Conservation (phyloP, 2,113 vertebrate genomes). For the Agapornis roseicollis region DNA sequence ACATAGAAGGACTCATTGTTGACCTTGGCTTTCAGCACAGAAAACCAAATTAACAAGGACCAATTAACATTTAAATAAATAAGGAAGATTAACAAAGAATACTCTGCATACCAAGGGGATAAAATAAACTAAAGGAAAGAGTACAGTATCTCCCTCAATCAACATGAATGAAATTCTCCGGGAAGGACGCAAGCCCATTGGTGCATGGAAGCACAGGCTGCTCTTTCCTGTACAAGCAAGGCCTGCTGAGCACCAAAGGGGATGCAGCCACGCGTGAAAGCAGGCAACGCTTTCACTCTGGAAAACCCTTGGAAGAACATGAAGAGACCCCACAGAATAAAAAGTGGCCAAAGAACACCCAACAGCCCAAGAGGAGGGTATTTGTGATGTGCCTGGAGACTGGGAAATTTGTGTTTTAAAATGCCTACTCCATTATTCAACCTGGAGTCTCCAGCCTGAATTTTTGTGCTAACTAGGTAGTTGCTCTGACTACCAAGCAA, state of each 20-base stretch:
- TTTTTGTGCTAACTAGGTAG: background rate
- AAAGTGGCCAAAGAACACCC: background rate
- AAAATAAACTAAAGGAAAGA: slow-evolving; percentile 21
- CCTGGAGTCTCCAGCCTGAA: background rate
- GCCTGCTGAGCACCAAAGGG: background rate
- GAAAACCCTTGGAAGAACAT: background rate
- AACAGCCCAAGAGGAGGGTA: background rate
- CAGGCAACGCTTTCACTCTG: background rate
- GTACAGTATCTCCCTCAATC: background rate
- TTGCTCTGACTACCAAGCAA: background rate
- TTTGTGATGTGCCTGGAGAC: background rate
- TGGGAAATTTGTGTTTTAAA: background rate
- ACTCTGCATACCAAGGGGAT: slow-evolving; percentile 42
- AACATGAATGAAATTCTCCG: background rate
- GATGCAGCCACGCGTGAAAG: accelerated
- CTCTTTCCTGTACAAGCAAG: background rate
- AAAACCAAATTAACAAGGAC: slow-evolving; percentile 70
- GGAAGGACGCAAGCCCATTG: background rate
- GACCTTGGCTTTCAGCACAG: slow-evolving; percentile 57
- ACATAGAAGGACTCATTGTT: slow-evolving; percentile 27
- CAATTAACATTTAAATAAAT: slow-evolving; percentile 73
- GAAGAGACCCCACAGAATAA: background rate
- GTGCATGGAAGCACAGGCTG: background rate
- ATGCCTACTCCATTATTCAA: background rate
- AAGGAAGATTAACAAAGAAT: slow-evolving; percentile 49